Base-by-base conservation (phyloP, 1,140 invertebrate species). In the Drosophila guanche region DNA sequence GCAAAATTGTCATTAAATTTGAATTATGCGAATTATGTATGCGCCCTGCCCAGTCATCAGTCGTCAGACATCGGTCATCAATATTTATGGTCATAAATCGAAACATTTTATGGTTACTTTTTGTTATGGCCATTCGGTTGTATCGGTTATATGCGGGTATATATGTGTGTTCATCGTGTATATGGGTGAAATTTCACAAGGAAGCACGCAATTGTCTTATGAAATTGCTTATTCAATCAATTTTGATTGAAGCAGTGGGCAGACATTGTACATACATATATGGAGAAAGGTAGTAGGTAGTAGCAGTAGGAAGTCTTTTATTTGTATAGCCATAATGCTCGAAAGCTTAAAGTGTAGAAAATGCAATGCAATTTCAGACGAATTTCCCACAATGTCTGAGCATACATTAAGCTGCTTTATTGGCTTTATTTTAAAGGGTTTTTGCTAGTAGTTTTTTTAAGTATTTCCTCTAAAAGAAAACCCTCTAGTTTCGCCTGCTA, bases 181-280 rank as follows among this genome's bases (percentile, higher is more conserved):
- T 37, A 71, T 75, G 47, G 46, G 77, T 80, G 58, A 81, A 88
- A 81, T 86, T 86, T 86, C 81, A 78, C 83, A 86, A 86, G 81
- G 81, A 85, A 85, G 81, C 77, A 61, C 40, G 70, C 80, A 86
- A 80, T 76, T 57, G 66, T 37, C 33, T 37, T 37, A 37, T 37
- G 61, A 55, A 25, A 25, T 62, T 62, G 69, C 69, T 72, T 72
- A 72, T 68, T 48, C 65, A 68, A 68, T 68, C 62, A 68, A 23
- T 41, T 67, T 68, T 68, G 33, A 68, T 68, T 12, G 43, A 68
- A 68, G n/a, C 48, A 23, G 33, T 37, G 33, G 33, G 33, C 33
- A 37, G 10, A 37, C 33, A 12, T 20, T 20, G 16, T 33, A 29
- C 3, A 3, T 29, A 8, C 62, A 67, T 29, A 23, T 56, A 68